A percentile compares a stretch with the other conserved stretches of the same genome.
These are phyloP conservation scores for Trachymyrmex septentrionalis DNA, from an alignment of 1,140 invertebrate genomes.

Conservation along the genomic window DNA sequence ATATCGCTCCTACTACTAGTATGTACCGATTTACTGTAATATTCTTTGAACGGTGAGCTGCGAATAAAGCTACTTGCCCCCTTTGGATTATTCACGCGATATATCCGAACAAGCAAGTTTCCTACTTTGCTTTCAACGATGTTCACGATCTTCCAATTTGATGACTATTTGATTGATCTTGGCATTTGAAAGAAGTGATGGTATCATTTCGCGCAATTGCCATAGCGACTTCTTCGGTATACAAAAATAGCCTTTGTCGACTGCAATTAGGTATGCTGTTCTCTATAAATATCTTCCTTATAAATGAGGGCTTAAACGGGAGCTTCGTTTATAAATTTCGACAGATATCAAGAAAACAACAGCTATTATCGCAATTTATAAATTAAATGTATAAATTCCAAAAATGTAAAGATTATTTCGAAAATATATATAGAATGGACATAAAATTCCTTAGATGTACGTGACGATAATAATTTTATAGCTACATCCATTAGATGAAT, in stretches of 20 bases:
- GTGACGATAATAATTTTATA: conserved; percentile 13
- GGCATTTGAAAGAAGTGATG: conserved; percentile 1
- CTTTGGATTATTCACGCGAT: conserved; percentile 8
- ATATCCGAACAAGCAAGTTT: background rate
- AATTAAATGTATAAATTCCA: background rate
- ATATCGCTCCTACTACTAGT: conserved; percentile 43
- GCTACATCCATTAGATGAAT: background rate
- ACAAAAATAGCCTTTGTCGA: background rate
- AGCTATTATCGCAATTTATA: too few relatives aligned
- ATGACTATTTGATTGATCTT: background rate
- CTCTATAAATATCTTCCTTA: background rate
- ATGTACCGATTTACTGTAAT: conserved; percentile 27
- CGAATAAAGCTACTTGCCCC: background rate
- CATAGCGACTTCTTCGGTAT: too few relatives aligned
- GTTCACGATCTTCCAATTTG: background rate
- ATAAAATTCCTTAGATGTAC: background rate
- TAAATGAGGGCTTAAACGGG: background rate
- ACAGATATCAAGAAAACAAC: background rate
- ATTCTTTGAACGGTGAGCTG: background rate
- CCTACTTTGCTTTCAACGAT: background rate
- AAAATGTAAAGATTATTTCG: background rate
- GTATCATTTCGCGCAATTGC: background rate
- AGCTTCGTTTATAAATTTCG: background rate
- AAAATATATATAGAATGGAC: background rate
- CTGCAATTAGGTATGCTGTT: background rate